phyloP scores from a whole-genome alignment of 2,888 invertebrate genomes.

The Sympetrum striolatum region DNA sequence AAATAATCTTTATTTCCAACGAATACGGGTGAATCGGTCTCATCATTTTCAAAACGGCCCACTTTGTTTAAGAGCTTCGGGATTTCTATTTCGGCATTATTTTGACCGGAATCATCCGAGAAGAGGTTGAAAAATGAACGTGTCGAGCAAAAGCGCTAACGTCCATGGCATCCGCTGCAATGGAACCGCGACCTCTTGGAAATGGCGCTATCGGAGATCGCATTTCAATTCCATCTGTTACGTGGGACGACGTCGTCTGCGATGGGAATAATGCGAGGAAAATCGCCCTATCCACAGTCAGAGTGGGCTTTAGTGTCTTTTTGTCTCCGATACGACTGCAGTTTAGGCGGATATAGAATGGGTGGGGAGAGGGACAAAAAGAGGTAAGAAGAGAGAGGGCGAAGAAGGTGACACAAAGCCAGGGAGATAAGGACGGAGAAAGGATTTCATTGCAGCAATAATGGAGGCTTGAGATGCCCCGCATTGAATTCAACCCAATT shows the following conservation, averaged over 20 bases:
- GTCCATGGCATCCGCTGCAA: constrained; percentile 2
- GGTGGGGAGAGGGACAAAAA: not conserved
- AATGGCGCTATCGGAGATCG: not conserved
- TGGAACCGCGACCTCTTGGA: not conserved
- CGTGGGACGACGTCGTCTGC: not conserved
- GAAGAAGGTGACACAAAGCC: not conserved
- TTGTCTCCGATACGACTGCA: not conserved
- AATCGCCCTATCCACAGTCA: not conserved
- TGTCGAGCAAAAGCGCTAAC: not conserved
- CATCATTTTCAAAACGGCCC: too few relatives aligned
- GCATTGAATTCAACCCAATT: too few relatives aligned
- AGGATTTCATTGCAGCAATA: not conserved
- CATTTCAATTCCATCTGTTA: constrained; percentile 13
- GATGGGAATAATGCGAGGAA: not conserved
- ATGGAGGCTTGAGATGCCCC: too few relatives aligned
- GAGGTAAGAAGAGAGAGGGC: not conserved
- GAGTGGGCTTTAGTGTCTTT: not conserved
- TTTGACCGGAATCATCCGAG: not conserved
- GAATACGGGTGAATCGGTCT: too few relatives aligned
- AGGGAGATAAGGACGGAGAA: not conserved
- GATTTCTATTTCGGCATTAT: too few relatives aligned
- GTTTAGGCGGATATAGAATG: not conserved
- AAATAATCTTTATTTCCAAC: too few relatives aligned
- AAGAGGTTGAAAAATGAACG: not conserved
- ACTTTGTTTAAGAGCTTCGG: too few relatives aligned